Conservation (phyloP, 2,113 vertebrate genomes). For the Aphyosemion australe region DNA sequence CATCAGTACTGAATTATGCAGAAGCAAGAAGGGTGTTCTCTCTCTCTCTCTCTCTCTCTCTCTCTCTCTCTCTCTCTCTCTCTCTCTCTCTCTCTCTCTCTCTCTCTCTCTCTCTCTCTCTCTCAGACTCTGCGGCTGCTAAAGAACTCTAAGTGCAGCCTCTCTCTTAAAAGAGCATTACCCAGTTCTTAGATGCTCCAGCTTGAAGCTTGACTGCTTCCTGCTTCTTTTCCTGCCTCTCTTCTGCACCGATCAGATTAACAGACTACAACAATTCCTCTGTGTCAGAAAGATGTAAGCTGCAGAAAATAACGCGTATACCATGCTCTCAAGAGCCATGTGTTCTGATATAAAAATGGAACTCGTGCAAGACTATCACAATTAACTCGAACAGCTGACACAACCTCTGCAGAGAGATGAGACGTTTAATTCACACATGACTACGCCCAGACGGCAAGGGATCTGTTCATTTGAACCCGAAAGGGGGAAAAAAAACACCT, state of each 20-base stretch:
- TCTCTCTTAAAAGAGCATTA: conserved; percentile 69
- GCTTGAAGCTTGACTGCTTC: conserved; percentile 51
- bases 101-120: not conserved
- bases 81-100: too few relatives aligned
- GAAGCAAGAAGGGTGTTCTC: conserved; percentile 15
- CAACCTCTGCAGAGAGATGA: conserved; percentile 48
- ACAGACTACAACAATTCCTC: conserved; percentile 41
- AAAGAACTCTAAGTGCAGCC: conserved; percentile 54
- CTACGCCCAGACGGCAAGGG: conserved; percentile 52
- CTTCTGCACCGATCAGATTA: conserved; percentile 49
- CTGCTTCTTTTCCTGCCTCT: conserved; percentile 6
- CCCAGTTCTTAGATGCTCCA: conserved; percentile 43
- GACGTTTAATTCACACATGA: conserved; percentile 63
- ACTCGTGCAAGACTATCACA: conserved; percentile 20
- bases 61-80: too few relatives aligned
- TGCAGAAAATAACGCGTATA: not conserved
- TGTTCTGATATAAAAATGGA: not conserved
- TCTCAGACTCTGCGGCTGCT: conserved; percentile 42
- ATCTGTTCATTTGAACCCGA: conserved; percentile 59
- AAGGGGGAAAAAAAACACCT: conserved; percentile 35
- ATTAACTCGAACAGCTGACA: conserved; percentile 48
- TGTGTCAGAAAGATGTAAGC: conserved; percentile 23
- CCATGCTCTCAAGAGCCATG: too few relatives aligned
- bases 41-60: conserved; percentile 8
- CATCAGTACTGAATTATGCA: conserved; percentile 66